Conservation (phyloP, 2,113 vertebrate genomes). For the Silurus meridionalis region DNA sequence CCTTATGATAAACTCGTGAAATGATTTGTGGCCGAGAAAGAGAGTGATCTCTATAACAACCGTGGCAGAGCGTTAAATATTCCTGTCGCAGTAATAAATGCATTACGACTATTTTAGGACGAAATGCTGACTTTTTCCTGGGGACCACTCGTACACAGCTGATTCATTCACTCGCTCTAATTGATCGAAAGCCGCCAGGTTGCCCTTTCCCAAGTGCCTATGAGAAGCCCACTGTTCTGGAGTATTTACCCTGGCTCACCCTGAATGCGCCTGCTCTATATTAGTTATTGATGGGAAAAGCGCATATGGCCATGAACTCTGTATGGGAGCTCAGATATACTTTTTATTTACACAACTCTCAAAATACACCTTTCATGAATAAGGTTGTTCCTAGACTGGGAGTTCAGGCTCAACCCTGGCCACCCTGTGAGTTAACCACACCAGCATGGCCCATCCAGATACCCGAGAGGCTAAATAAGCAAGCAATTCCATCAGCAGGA, state of each 20-base stretch:
- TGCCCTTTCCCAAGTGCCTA: neutral
- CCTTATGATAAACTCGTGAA: slow-evolving; percentile 24
- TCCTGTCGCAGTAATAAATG: slow-evolving; percentile 8
- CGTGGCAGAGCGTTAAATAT: slow-evolving; percentile 23
- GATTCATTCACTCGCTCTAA: neutral
- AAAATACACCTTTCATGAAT: slow-evolving; percentile 51
- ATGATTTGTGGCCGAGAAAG: neutral
- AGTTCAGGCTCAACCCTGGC: slow-evolving; percentile 25
- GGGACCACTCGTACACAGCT: neutral
- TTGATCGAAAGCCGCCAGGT: neutral
- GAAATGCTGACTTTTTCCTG: neutral
- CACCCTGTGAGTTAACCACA: slow-evolving; percentile 51
- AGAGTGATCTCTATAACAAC: neutral
- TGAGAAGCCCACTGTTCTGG: slow-evolving; percentile 24
- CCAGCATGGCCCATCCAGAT: slow-evolving; percentile 12
- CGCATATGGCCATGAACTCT: slow-evolving; percentile 30
- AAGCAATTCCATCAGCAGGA: slow-evolving; percentile 27
- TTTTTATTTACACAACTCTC: slow-evolving; percentile 43
- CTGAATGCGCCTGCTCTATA: slow-evolving; percentile 33
- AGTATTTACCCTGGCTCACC: slow-evolving; percentile 44
- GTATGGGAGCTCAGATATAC: slow-evolving; percentile 35
- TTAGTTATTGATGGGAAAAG: slow-evolving; percentile 41
- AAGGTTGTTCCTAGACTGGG: slow-evolving; percentile 27
- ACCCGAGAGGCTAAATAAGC: slow-evolving; percentile 53
- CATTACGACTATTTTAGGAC: slow-evolving; percentile 5